These are phyloP conservation scores for Hydropotes inermis DNA, from an alignment of 2,113 vertebrate genomes.

Conservation along the genomic window DNA sequence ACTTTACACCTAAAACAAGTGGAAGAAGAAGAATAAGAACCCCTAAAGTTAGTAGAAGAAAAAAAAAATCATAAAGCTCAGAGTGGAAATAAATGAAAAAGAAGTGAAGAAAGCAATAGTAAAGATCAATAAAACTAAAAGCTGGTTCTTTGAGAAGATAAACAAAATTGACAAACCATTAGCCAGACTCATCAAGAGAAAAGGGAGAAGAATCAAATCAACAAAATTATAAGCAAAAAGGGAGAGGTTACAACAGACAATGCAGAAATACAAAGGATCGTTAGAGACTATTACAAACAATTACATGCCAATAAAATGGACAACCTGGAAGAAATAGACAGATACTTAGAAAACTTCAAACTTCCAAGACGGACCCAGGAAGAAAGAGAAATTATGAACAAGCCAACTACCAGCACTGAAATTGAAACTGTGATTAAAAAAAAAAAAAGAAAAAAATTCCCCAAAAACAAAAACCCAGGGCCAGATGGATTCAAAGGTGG, in stretches of 20 bases:
- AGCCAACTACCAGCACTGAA: not conserved
- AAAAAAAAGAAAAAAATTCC: not conserved
- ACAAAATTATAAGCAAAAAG: not conserved
- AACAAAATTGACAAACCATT: not conserved
- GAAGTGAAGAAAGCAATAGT: not conserved
- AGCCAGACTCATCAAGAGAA: not conserved
- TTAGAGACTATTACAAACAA: not conserved
- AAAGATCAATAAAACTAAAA: not conserved
- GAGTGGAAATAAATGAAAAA: not conserved
- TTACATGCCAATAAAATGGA: not conserved
- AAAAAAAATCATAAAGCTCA: not conserved
- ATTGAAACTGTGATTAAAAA: not conserved
- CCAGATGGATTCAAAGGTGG: not conserved
- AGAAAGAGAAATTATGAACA: not conserved
- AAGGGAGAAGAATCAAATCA: not conserved
- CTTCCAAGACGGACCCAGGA: not conserved
- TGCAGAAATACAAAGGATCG: not conserved
- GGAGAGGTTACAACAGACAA: not conserved
- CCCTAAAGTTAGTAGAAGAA: not conserved
- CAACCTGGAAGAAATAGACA: not conserved
- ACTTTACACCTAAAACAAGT: not conserved
- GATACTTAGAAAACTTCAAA: not conserved
- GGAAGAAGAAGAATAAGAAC: not conserved
- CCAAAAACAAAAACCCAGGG: fast-evolving
- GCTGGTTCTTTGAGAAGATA: not conserved